Base-by-base conservation (phyloP, 2,113 vertebrate genomes). In the Percopsis transmontana region DNA sequence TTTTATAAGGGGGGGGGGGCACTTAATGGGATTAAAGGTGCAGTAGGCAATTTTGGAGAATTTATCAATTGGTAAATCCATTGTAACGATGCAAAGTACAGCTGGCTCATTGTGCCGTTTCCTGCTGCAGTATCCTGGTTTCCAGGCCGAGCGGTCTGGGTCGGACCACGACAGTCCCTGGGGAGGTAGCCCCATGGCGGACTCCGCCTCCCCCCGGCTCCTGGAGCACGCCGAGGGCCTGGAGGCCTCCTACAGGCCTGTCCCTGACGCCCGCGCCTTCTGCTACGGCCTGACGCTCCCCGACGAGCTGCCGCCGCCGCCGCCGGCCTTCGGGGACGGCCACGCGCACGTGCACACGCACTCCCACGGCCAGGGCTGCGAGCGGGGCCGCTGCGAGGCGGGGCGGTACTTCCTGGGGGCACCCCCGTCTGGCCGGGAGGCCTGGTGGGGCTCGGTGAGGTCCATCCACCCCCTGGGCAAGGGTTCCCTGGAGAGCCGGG, bases 131-230 rank as follows among this genome's bases (percentile, higher is more conserved):
- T 98, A 95, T 85, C 89, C 95, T 6, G 94, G 95, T 77, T 98
- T 98, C 87, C 95, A 95, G 81, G 90, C 93, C 0, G 97, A 98
- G 79, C 92, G 96, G 27, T 96, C 96, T 0, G 97, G 98, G 74
- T 98, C 96, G 0, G 96, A 98, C 78, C 96, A 95, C 2, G 97
- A 97, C 69, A 97, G 96, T 75, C 95, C 95, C 2, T 98, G 97
- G 96, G 96, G 95, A 0, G 95, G 95, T 57, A 98, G 95, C 51
- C 96, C 96, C 0, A 87, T 97, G 70, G 97, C 95, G 0, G 96
- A 97, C 53, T 89, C 94, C 0, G 91, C 95, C 58, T 97, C 96
- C 62, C 97, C 97, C 8, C 96, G 95, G 89, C 92, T 98, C 5
- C 77, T 96, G 90, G 96, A 98, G 56, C 88, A 93, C 0, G 7